These are phyloP conservation scores for Eupeodes corollae DNA, from an alignment of 1,140 invertebrate genomes.

Conservation along the genomic window DNA sequence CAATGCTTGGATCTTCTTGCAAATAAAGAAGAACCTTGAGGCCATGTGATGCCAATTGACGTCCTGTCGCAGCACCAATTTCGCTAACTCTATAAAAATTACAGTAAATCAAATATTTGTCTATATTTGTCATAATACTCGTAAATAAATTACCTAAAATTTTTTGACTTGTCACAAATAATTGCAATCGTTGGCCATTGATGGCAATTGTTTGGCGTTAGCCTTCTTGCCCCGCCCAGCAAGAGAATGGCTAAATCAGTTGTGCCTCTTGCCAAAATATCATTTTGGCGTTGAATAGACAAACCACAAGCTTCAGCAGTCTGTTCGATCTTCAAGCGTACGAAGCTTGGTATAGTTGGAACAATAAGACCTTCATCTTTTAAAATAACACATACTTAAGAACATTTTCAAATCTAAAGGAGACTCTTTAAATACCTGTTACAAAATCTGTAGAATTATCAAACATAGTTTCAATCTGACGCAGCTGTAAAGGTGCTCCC, in stretches of 20 bases:
- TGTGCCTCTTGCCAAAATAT: slow-evolving; percentile 63
- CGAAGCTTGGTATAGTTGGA: slow-evolving; percentile 56
- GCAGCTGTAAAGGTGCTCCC: slow-evolving; percentile 49
- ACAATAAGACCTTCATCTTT: slow-evolving; percentile 63
- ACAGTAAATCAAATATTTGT: not conserved
- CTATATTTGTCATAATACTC: not conserved
- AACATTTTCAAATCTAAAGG: slow-evolving; percentile 1
- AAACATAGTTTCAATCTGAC: slow-evolving; percentile 55
- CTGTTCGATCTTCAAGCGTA: slow-evolving; percentile 54
- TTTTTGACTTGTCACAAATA: slow-evolving; percentile 44
- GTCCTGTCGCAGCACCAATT: slow-evolving; percentile 60
- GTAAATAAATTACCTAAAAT: slow-evolving; percentile 6
- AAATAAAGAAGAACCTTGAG: slow-evolving; percentile 59
- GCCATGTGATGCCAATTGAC: slow-evolving; percentile 72
- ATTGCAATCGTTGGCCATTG: slow-evolving; percentile 68
- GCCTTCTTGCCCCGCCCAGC: slow-evolving; percentile 57
- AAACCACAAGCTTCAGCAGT: slow-evolving; percentile 56
- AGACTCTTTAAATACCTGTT: slow-evolving; percentile 41
- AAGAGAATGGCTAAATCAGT: slow-evolving; percentile 68
- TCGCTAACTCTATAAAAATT: slow-evolving; percentile 44
- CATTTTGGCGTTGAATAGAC: slow-evolving; percentile 53
- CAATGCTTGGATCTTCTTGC: slow-evolving; percentile 39
- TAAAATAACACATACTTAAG: slow-evolving; percentile 12
- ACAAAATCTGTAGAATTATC: slow-evolving; percentile 55
- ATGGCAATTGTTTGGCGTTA: slow-evolving; percentile 71